Percentiles rank a stretch among this genome's conserved stretches.
Evolutionary conservation across 2,113 vertebrate species (phyloP).

Genomic region (Brachypteracias leptosomus): DNA sequence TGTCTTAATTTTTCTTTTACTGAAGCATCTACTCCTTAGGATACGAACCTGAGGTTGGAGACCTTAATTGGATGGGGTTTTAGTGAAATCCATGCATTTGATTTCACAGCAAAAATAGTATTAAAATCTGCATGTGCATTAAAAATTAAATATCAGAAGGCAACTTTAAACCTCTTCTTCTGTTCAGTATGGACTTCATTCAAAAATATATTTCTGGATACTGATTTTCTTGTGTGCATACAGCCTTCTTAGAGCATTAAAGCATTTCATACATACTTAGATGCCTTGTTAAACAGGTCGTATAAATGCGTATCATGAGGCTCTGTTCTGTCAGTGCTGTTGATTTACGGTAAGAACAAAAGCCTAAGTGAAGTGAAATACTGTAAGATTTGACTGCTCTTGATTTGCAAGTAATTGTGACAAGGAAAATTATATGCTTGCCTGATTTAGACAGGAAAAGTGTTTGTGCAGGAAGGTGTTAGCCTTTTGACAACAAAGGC

Average conservation of each 20-base stretch:
- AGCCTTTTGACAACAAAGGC: slow-evolving; percentile 6
- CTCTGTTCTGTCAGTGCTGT: neutral
- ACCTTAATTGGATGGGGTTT: neutral
- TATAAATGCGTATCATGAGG: neutral
- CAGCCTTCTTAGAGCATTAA: neutral
- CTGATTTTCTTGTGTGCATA: neutral
- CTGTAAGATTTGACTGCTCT: neutral
- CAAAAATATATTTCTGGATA: neutral
- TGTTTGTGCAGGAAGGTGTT: neutral
- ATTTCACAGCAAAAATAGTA: neutral
- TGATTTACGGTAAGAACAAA: slow-evolving; percentile 1
- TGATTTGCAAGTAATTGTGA: neutral
- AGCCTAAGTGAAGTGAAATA: neutral
- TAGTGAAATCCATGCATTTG: neutral
- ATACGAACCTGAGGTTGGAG: neutral
- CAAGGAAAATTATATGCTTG: slow-evolving; percentile 30
- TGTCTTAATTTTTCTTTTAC: neutral
- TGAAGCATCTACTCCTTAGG: neutral
- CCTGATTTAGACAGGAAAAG: slow-evolving; percentile 3
- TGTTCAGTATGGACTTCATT: neutral
- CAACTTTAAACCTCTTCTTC: neutral
- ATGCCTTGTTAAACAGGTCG: neutral
- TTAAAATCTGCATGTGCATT: neutral
- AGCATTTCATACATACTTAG: neutral
- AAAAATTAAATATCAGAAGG: neutral